Percentiles rank a stretch among this genome's conserved stretches.
These are phyloP conservation scores for Falcaria lacertinaria DNA, from an alignment of 2,888 invertebrate genomes.

Conservation along the genomic window DNA sequence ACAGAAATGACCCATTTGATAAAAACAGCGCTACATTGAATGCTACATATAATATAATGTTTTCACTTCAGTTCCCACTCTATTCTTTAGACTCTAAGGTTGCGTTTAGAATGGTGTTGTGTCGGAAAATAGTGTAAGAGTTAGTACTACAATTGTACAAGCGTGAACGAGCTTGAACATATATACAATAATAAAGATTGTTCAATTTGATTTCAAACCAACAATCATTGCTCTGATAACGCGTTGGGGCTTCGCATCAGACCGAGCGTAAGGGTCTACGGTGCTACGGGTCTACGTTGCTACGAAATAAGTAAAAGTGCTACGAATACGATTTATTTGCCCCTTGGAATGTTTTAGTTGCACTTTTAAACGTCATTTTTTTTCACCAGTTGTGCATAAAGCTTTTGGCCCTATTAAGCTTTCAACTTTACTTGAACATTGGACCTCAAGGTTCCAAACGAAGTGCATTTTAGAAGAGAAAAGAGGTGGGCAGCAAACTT, in stretches of 20 bases:
- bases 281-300: neutral
- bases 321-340: no score
- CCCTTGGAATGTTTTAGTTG: no score
- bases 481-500: no score
- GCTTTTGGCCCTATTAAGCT: no score
- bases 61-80: neutral
- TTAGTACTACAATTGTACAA: slow-evolving; percentile 1
- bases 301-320: no score
- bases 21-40: slow-evolving; percentile 4
- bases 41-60: neutral
- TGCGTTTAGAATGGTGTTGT: neutral
- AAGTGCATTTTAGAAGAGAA: no score
- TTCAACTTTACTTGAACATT: no score
- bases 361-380: no score
- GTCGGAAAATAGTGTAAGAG: slow-evolving; percentile 1
- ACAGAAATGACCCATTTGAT: slow-evolving; percentile 11
- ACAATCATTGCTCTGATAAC: neutral
- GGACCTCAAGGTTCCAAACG: no score
- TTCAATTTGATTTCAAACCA: neutral
- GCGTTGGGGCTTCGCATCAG: neutral
- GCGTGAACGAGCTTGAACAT: slow-evolving; percentile 1
- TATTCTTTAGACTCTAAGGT: neutral
- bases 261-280: no score
- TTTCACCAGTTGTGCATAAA: no score
- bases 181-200: slow-evolving; percentile 1